These are phyloP conservation scores for Dinoponera quadriceps DNA, from an alignment of 1,140 invertebrate genomes.

Conservation along the genomic window DNA sequence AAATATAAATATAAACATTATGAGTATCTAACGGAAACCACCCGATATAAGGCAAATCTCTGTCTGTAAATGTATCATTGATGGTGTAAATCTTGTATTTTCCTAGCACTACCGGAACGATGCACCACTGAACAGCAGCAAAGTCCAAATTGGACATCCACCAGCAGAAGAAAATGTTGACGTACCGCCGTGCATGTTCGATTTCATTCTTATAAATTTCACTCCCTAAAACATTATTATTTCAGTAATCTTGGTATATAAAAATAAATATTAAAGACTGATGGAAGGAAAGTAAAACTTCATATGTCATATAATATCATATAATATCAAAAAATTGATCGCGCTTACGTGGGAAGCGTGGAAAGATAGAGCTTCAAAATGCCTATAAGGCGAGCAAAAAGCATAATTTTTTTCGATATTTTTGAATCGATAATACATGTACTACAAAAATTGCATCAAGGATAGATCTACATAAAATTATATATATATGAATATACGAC, in stretches of 20 bases:
- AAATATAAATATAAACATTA: conserved; percentile 53
- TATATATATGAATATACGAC: neutral
- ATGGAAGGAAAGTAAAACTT: neutral
- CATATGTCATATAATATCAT: too few relatives aligned
- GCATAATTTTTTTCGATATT: neutral
- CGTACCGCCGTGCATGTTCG: conserved; percentile 24
- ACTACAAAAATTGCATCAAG: neutral
- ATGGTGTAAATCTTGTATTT: conserved; percentile 34
- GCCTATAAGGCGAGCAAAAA: neutral
- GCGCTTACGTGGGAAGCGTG: too few relatives aligned
- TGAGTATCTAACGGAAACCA: conserved; percentile 66
- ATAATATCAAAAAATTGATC: too few relatives aligned
- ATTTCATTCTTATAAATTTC: conserved; percentile 8
- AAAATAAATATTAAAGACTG: conserved; percentile 10
- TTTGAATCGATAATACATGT: too few relatives aligned
- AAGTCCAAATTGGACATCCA: conserved; percentile 58
- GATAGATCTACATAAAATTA: conserved; percentile 8
- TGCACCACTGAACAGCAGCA: conserved; percentile 70
- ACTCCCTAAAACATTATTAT: neutral
- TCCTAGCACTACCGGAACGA: conserved; percentile 56
- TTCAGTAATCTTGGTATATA: neutral
- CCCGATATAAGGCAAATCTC: conserved; percentile 65
- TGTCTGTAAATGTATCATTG: conserved; percentile 38
- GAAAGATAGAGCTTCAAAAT: too few relatives aligned
- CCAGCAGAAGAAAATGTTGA: conserved; percentile 29